Conservation (phyloP, 2,797 vertebrate genomes). For the Australoheros facetus region DNA sequence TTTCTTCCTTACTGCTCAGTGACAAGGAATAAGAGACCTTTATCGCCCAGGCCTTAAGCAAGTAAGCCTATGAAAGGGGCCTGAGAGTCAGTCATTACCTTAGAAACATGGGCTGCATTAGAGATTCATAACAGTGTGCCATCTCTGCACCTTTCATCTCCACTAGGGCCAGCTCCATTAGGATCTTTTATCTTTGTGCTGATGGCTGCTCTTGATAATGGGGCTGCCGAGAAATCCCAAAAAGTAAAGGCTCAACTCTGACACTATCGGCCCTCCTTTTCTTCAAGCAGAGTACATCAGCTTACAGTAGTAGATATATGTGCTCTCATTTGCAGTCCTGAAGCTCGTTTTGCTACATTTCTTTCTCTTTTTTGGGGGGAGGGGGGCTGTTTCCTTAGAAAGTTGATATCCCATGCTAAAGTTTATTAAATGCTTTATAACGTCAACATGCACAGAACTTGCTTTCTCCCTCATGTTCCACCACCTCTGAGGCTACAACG, state of each 20-base stretch:
- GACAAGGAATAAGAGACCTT: constrained; percentile 74
- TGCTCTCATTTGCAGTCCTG: constrained; percentile 19
- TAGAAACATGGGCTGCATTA: constrained; percentile 79
- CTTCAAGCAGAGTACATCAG: constrained; percentile 56
- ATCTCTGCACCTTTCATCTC: constrained; percentile 81
- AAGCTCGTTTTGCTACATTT: constrained; percentile 24
- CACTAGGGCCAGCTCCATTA: constrained; percentile 81
- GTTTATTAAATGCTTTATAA: constrained; percentile 23
- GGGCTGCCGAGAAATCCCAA: constrained; percentile 81
- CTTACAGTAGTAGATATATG: constrained; percentile 42
- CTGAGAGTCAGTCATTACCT: constrained; percentile 77
- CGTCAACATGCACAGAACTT: neutral
- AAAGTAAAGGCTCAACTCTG: constrained; percentile 80
- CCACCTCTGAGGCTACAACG: constrained; percentile 14
- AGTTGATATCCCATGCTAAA: neutral
- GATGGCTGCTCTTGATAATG: constrained; percentile 83
- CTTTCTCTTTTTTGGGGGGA: neutral
- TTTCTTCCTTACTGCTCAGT: constrained; percentile 65
- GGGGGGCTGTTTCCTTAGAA: neutral
- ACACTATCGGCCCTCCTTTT: constrained; percentile 64
- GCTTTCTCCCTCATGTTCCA: constrained; percentile 3
- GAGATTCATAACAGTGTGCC: constrained; percentile 79
- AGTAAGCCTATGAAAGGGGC: constrained; percentile 68
- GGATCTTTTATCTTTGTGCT: constrained; percentile 83
- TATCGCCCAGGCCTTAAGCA: constrained; percentile 57